These are phyloP conservation scores for Neodiprion lecontei DNA, from an alignment of 1,140 invertebrate species.

Conservation along the genomic window DNA sequence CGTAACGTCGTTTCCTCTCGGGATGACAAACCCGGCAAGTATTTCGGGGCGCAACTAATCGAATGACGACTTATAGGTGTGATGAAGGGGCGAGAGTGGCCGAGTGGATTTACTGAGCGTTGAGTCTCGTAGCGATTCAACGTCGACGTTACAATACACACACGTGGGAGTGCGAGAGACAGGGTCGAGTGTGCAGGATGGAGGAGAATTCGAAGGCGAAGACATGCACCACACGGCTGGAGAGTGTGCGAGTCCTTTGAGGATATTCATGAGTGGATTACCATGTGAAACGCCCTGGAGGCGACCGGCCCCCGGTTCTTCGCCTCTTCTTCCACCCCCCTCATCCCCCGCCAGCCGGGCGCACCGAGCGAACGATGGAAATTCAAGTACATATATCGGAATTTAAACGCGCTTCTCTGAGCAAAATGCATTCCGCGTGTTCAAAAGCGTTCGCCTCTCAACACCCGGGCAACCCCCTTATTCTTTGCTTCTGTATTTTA, in stretches of 20 bases:
- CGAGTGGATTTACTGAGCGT: too few species aligned
- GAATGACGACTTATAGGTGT: not conserved
- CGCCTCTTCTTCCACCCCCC: not conserved
- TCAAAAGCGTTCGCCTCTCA: not conserved
- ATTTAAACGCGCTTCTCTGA: constrained; percentile 2
- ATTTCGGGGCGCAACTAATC: not conserved
- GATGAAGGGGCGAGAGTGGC: too few species aligned
- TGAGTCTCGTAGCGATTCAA: too few species aligned
- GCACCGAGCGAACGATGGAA: not conserved
- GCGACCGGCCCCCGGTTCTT: not conserved
- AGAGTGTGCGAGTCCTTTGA: constrained; percentile 33
- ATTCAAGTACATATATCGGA: not conserved
- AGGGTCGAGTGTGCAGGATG: too few species aligned
- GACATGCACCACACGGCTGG: too few species aligned
- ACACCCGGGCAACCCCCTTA: too few species aligned
- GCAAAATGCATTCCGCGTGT: not conserved
- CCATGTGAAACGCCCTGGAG: constrained; percentile 42
- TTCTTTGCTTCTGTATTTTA: too few species aligned
- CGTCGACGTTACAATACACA: too few species aligned
- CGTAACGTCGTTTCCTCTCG: too few species aligned
- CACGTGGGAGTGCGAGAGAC: too few species aligned
- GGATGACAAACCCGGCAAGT: not conserved
- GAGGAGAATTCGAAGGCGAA: too few species aligned
- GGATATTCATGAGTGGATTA: constrained; percentile 46
- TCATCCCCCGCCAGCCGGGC: not conserved